Evolutionary conservation across 1,140 invertebrate species (phyloP), one percentile per base, ranked within the genome.

Genomic region (Leptestheria dahalacensis): DNA sequence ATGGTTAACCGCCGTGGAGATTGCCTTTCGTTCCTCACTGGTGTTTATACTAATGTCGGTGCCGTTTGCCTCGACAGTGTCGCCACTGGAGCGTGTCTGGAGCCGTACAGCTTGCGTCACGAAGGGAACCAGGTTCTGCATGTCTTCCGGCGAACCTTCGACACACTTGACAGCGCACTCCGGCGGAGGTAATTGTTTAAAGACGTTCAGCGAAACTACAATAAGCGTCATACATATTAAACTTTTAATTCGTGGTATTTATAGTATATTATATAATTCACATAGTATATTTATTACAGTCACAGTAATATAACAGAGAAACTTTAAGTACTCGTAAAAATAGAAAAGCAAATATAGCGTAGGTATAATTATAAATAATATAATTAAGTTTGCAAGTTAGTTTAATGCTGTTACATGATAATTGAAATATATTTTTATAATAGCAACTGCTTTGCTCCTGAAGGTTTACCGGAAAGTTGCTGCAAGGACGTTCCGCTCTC

Each of bases 131-230:
- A 53, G 54, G 0, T 41, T 49, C 11, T 47, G 51, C 33, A 61
- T 26, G n/a, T 55, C 59, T 48, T 47, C 59, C 15, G 59, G 59
- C 2, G 59, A 61, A 1, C 59, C 59, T 25, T 41, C 18, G 15
- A 46, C 56, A 15, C 20, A 41, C 15, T 29, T 41, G 0, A 28
- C 55, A 26, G 33, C 28, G 18, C 23, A 10, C 3, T 33, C 25
- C 11, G 47, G 29, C 12, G 46, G 21, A 15, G 59, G 59, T 18
- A 61, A 28, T 11, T 41, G 21, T 25, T 54, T 53, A 20, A 61
- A 53, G 15, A 61, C n/a, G 29, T 61, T 46, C 1, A 61, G 21
- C 3, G 59, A 61, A 3, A 61, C 59, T 41, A 41, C 33, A 41
- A 15, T 41, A 41, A 41, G 33, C 15, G 33, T 41, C n/a, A n/a